phyloP scores from a whole-genome alignment of 2,113 vertebrate genomes.

The Cyprinodon brontotheroides region DNA sequence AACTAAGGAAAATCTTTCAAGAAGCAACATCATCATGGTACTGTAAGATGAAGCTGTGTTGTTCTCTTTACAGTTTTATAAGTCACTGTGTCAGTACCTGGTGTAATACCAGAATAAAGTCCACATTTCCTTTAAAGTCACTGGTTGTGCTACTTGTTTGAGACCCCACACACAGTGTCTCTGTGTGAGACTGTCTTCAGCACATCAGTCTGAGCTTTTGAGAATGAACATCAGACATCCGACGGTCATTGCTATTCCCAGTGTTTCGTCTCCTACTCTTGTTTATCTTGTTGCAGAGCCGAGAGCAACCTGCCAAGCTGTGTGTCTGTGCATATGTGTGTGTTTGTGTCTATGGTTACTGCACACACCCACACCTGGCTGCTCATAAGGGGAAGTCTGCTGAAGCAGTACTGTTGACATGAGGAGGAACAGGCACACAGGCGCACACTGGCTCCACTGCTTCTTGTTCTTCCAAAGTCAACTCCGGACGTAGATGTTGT shows the following conservation, averaged over 20 bases:
- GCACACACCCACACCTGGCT: slow-evolving; percentile 27
- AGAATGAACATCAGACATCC: slow-evolving; percentile 4
- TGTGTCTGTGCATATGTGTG: slow-evolving; percentile 19
- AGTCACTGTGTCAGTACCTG: background rate
- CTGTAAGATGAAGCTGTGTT: background rate
- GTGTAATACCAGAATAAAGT: background rate
- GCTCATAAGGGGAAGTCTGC: slow-evolving; percentile 27
- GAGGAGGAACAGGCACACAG: slow-evolving; percentile 45
- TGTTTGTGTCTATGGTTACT: slow-evolving; percentile 17
- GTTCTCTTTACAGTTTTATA: background rate
- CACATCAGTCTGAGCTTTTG: slow-evolving; percentile 17
- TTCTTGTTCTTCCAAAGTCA: slow-evolving; percentile 57
- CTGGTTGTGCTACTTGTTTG: background rate
- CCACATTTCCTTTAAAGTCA: background rate
- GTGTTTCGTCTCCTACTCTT: slow-evolving; percentile 8
- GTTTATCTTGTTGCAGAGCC: slow-evolving; percentile 4
- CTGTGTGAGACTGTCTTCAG: background rate
- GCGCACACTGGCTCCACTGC: slow-evolving; percentile 22
- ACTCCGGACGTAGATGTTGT: slow-evolving; percentile 17
- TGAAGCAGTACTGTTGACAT: slow-evolving; percentile 7
- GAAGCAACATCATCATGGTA: background rate
- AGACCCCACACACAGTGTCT: background rate
- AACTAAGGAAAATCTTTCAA: background rate
- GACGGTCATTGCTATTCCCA: slow-evolving; percentile 22
- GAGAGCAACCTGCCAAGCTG: slow-evolving; percentile 4